A percentile compares a stretch with the other conserved stretches of the same genome.
Evolutionary conservation across 2,888 invertebrate species (phyloP).

Genomic region (Melanophora roralis): DNA sequence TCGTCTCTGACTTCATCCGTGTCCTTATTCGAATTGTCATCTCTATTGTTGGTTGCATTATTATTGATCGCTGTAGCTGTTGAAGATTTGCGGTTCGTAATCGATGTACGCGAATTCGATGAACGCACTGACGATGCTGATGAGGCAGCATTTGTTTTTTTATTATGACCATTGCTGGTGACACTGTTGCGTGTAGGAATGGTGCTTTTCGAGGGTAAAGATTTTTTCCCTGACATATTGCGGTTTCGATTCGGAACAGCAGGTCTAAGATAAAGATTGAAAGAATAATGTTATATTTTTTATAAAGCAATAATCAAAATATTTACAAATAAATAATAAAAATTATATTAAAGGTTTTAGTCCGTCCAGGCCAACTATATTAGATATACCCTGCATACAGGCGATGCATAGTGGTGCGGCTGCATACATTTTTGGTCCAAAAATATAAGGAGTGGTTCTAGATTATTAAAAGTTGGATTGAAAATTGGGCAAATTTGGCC

Average conservation of each 20-base stretch:
- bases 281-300: no score
- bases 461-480: no score
- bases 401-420: no score
- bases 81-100: slow-evolving; percentile 61
- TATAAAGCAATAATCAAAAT: no score
- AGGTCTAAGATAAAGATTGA: slow-evolving; percentile 65
- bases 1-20: slow-evolving; percentile 81
- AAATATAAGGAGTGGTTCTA: no score
- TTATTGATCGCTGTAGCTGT: slow-evolving; percentile 19
- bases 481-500: no score
- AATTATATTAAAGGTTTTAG: no score
- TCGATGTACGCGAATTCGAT: slow-evolving; percentile 58
- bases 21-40: slow-evolving; percentile 77
- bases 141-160: slow-evolving; percentile 61
- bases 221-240: slow-evolving; percentile 67
- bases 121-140: slow-evolving; percentile 60
- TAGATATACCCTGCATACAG: no score
- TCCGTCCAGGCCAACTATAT: no score
- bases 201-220: slow-evolving; percentile 68
- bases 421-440: no score
- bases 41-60: slow-evolving; percentile 40
- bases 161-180: slow-evolving; percentile 64
- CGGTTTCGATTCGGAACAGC: slow-evolving; percentile 70
- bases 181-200: slow-evolving; percentile 71
- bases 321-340: no score